Base-by-base conservation (phyloP, 2,888 invertebrate species). In the Dyspetes luteomarginatus region DNA sequence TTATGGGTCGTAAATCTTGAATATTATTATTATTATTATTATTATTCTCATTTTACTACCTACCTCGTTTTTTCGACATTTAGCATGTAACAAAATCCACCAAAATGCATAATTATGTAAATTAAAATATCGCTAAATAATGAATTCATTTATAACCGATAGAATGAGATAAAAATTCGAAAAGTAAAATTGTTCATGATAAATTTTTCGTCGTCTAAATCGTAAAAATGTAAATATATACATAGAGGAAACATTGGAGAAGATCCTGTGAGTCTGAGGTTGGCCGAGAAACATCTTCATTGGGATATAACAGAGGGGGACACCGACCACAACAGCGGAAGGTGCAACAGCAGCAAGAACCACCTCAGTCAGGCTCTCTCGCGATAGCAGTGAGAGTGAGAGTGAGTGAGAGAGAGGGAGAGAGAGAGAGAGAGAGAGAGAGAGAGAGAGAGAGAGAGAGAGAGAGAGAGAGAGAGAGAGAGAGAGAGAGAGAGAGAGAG, bases 261-360 rank as follows among this genome's bases (percentile, higher is more conserved):
- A 68, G 60, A 60, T 77, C 60, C 12, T 69, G n/a, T 58, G 58
- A 65, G 67, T 56, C 73, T 68, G 68, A 69, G 69, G 74, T 74
- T 69, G 74, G 69, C 1, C 68, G 67, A 72, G 62, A 72, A 81
- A 81, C 81, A 81, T 81, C 81, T 81, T 77, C 81, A 81, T 81
- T 58, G 68, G 64, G n/a, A 64, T 50, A 58, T 48, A 77, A 68
- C 28, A 68, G 43, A 17, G 73, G 41, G 68, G 48, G 50, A 17
- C 43, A 55, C 22, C 28, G 24, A 56, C 48, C 64, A 30, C 28
- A 64, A 48, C 24, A 28, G 45, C 15, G 12, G 36, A 36, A 36
- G 36, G 12, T 26, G 24, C 62, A 41, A 15, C 65, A 9, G 65
- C 65, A 19, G 58, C 58, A 36, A 62, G 55, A 62, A 17, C 52